Evolutionary conservation across 2,797 vertebrate species (phyloP), one percentile per base, ranked within the genome.

Genomic region (Florisuga fusca): DNA sequence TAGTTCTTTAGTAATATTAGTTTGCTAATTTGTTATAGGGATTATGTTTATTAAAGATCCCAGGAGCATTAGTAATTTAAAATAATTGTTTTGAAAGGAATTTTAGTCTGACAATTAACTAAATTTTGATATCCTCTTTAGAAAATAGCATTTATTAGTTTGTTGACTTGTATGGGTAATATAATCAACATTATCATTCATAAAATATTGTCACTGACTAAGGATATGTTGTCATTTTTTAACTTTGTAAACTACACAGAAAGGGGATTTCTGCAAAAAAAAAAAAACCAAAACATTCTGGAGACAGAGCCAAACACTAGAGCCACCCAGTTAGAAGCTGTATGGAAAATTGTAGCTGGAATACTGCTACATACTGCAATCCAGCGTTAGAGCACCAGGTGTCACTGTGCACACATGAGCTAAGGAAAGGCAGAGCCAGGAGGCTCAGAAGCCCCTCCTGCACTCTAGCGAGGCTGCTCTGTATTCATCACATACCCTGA

Each of bases 351-450:
- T 29, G 31, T 26, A 36, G 25, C 63, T 55, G 73, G 31, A 25
- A 7, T 25, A 0, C 10, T 2, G 3, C 38, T 15, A 14, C 38
- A 41, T 41, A 41, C 13, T 76, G 83, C 90, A 82, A 2, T 46
- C 2, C 22, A 7, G 21, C 0, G 2, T 10, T 5, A 15, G 23
- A 41, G 61, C 86, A 68, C 3, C 9, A 8, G 58, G 1, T 63
- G 86, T 38, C 88, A 15, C 31, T 51, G 6, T 9, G 63, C 15
- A 21, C 53, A 13, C 17, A n/a, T 0, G 55, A 17, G 0, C 29
- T 2, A 13, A 34, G 81, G 50, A 45, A 16, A 10, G 19, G 6
- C 3, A 33, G 19, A 1, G 31, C 31, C 3, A 0, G 2, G 26
- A 8, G 43, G 31, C 54, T 23, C 26, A 5, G 15, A 14, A 19